These are phyloP conservation scores for Linyphia triangularis DNA, from an alignment of 2,888 invertebrate genomes.

Conservation along the genomic window DNA sequence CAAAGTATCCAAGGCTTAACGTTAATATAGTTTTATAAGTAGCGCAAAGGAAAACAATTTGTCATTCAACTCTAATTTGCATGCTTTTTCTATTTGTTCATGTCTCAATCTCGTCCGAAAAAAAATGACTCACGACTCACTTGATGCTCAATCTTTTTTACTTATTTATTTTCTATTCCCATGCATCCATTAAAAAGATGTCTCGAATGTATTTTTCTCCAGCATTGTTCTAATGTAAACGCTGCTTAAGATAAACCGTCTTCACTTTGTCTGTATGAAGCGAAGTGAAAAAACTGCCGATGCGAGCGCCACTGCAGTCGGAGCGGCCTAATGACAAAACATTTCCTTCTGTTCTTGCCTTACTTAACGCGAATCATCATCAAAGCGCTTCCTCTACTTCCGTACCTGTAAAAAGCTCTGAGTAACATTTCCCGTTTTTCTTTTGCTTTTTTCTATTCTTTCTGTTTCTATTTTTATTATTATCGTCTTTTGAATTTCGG, in stretches of 20 bases:
- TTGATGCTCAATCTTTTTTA: not conserved
- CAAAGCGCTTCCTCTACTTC: constrained; percentile 44
- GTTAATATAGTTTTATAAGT: no score
- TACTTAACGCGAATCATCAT: constrained; percentile 63
- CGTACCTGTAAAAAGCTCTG: constrained; percentile 49
- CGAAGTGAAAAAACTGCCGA: constrained; percentile 1
- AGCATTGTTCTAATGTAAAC: constrained; percentile 31
- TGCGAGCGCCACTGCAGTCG: not conserved
- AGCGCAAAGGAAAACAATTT: no score
- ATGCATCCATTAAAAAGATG: constrained; percentile 27
- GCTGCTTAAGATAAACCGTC: constrained; percentile 33
- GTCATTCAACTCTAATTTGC: no score
- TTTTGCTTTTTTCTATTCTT: constrained; percentile 10
- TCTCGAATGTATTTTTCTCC: not conserved
- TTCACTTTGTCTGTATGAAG: constrained; percentile 24
- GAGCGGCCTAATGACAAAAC: constrained; percentile 55
- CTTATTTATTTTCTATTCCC: not conserved
- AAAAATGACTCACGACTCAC: not conserved
- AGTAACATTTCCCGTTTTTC: constrained; percentile 59
- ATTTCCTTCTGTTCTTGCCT: constrained; percentile 49
- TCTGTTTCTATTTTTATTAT: constrained; percentile 46
- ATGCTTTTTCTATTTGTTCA: not conserved
- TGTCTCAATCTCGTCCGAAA: not conserved
- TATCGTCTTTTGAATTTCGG: constrained; percentile 64
- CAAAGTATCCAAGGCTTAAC: no score